Conservation (phyloP, 2,113 vertebrate species). For the Oryzias celebensis region DNA sequence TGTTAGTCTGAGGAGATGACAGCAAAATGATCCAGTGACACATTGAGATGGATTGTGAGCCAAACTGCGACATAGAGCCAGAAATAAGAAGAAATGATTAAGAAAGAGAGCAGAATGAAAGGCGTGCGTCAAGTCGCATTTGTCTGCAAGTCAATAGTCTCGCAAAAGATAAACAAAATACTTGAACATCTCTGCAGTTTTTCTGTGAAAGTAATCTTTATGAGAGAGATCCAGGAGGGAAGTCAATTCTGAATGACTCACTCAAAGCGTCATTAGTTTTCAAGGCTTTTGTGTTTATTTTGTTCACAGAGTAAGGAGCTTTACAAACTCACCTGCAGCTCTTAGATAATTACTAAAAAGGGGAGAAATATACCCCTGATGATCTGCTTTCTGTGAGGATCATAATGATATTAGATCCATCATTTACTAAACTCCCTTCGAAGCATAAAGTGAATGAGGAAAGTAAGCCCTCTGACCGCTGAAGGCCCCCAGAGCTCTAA, state of each 20-base stretch:
- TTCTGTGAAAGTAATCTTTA: too few species aligned
- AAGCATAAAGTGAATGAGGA: slow-evolving; percentile 31
- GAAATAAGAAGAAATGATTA: neutral
- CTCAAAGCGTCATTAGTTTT: neutral
- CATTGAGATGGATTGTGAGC: slow-evolving; percentile 48
- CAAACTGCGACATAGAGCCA: slow-evolving; percentile 22
- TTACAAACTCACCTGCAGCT: neutral
- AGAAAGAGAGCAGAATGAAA: slow-evolving; percentile 8
- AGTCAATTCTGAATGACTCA: too few species aligned
- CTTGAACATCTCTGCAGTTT: too few species aligned
- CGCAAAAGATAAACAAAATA: too few species aligned
- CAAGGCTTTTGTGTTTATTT: slow-evolving; percentile 5
- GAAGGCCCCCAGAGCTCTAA: slow-evolving; percentile 45
- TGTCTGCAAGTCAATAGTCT: too few species aligned
- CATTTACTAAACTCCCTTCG: neutral
- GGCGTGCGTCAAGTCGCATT: neutral
- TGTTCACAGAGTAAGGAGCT: neutral
- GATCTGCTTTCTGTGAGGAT: slow-evolving; percentile 1
- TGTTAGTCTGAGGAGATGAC: slow-evolving; percentile 32
- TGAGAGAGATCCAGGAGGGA: too few species aligned
- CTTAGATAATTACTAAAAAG: neutral
- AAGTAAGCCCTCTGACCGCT: slow-evolving; percentile 39
- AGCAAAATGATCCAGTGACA: slow-evolving; percentile 40
- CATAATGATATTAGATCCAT: neutral
- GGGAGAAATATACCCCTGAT: too few species aligned